These are phyloP conservation scores for Probosciger aterrimus DNA, from an alignment of 2,113 vertebrate species.

Conservation along the genomic window DNA sequence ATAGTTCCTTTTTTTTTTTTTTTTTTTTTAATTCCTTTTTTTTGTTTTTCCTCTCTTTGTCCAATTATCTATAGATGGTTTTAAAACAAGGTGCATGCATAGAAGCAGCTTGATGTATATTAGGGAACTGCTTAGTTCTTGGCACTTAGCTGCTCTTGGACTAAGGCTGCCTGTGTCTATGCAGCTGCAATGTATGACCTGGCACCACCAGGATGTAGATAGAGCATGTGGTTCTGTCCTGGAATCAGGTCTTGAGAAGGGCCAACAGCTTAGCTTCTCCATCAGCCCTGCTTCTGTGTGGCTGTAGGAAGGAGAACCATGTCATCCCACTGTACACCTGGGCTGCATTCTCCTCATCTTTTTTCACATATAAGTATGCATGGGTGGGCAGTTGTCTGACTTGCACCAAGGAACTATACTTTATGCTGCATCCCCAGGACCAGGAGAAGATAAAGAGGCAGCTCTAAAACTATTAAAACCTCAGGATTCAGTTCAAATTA, in stretches of 20 bases:
- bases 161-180: background rate
- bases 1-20: background rate
- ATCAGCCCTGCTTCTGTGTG: background rate
- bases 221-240: background rate
- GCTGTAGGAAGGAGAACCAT: background rate
- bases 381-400: background rate
- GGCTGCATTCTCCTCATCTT: background rate
- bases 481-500: background rate
- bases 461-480: background rate
- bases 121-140: background rate
- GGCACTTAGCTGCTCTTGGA: background rate
- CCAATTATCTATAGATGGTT: background rate
- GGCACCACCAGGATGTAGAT: background rate
- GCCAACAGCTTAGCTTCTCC: background rate
- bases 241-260: background rate
- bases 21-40: background rate
- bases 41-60: background rate
- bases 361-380: fast-evolving
- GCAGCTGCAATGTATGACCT: background rate
- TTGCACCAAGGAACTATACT: background rate
- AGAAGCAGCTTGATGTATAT: background rate
- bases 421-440: background rate
- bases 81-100: background rate
- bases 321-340: too few species aligned
- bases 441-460: background rate